A percentile compares a stretch with the other conserved stretches of the same genome.
Conservation (phyloP, 1,140 invertebrate genomes). For the Aradophagus sp. region DNA sequence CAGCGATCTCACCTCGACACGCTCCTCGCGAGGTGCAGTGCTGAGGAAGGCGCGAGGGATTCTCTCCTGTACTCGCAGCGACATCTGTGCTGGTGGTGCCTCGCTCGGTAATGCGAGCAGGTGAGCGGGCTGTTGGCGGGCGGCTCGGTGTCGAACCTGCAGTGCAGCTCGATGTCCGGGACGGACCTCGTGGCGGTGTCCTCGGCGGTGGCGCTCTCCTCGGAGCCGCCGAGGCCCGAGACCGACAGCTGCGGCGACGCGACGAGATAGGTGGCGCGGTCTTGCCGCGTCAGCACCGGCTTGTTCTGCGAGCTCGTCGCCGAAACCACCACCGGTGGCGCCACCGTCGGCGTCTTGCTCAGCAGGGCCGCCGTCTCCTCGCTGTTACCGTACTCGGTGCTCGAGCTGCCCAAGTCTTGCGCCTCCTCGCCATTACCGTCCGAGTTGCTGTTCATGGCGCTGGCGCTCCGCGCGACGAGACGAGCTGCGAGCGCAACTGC, state of each 20-base stretch:
- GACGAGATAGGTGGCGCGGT: slow-evolving; percentile 84
- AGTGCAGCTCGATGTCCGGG: slow-evolving; percentile 91
- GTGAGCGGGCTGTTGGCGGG: slow-evolving; percentile 67
- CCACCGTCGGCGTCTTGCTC: slow-evolving; percentile 73
- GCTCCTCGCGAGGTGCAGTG: slow-evolving; percentile 82
- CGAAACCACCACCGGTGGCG: slow-evolving; percentile 74
- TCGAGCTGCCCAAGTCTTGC: slow-evolving; percentile 67
- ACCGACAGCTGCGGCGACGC: slow-evolving; percentile 85
- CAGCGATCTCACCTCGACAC: slow-evolving; percentile 77
- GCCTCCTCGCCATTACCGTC: slow-evolving; percentile 70
- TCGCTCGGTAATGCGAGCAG: slow-evolving; percentile 63
- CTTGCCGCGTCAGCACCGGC: slow-evolving; percentile 87
- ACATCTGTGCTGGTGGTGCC: slow-evolving; percentile 65
- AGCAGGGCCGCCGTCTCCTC: slow-evolving; percentile 87
- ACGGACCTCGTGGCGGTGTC: slow-evolving; percentile 87
- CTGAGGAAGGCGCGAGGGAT: slow-evolving; percentile 84
- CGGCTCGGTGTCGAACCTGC: slow-evolving; percentile 75
- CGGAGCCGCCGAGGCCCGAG: slow-evolving; percentile 82
- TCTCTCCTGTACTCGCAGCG: slow-evolving; percentile 77
- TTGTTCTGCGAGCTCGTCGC: slow-evolving; percentile 75
- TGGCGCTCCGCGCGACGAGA: slow-evolving; percentile 43
- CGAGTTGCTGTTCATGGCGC: slow-evolving; percentile 66
- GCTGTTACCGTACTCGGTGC: slow-evolving; percentile 76
- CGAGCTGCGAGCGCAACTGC: slow-evolving; percentile 48
- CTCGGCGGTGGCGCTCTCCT: slow-evolving; percentile 81